Base-by-base conservation (phyloP, 2,113 vertebrate genomes). In the Athene noctua region DNA sequence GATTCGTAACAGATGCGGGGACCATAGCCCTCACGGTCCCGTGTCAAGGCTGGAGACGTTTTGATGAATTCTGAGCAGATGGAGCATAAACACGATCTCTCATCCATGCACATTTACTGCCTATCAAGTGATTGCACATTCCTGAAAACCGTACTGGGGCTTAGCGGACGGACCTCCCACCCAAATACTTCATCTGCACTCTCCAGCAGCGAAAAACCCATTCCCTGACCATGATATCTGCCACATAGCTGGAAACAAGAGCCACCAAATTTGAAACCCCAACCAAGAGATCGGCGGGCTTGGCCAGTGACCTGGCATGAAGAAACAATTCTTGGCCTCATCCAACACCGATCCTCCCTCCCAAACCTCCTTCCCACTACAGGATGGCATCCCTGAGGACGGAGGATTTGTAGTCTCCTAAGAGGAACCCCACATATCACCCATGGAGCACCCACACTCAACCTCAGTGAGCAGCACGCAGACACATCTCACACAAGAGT, bases 41-140 rank as follows among this genome's bases (percentile, higher is more conserved):
- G 1, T 83, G 95, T 97, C 90, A 95, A 88, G 89, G 15, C 94
- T 94, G 78, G 79, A 96, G 97, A 88, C n/a, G 0, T 88, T 97
- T 95, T 96, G 92, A 97, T 95, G 92, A 95, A 96, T 96, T 95
- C 91, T 86, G 89, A 97, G 94, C 96, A 95, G 94, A 97, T 94
- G 93, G 80, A 95, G 90, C 79, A 96, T 83, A 92, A 97, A 97
- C 89, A 92, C 14, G 1, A 88, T 90, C 95, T 87, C 86, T 91
- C 94, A 80, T 18, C 72, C 87, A 59, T 75, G 86, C 86, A 96
- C 3, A 0, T 91, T 94, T 77, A 88, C 86, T 80, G 87, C 80
- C 91, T 66, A 91, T 51, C 62, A 80, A 95, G 78, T 78, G 82
- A 93, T 51, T 94, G 74, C 78, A 73, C 72, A 83, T 86, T 83